These are phyloP conservation scores for Callipepla squamata DNA, from an alignment of 2,113 vertebrate genomes.

Conservation along the genomic window DNA sequence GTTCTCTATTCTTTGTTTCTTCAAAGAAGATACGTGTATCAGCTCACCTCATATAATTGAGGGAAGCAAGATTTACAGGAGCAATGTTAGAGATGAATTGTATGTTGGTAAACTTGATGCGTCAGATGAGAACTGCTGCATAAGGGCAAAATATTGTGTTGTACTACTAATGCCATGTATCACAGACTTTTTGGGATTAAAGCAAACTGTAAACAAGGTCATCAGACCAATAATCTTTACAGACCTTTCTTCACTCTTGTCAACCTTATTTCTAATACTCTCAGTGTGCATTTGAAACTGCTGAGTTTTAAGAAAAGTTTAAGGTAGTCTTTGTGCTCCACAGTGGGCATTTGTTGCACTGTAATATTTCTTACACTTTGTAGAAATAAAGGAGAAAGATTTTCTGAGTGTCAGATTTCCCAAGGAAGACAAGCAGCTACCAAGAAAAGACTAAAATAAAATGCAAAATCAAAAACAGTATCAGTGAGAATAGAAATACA, in stretches of 20 bases:
- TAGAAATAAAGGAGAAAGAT: constrained; percentile 1
- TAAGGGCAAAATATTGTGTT: constrained; percentile 19
- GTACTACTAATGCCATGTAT: neutral
- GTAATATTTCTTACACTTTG: neutral
- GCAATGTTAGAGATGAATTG: constrained; percentile 4
- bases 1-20: neutral
- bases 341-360: neutral
- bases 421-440: neutral
- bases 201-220: constrained; percentile 55
- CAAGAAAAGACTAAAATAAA: neutral
- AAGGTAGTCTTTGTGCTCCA: neutral
- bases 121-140: constrained; percentile 34
- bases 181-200: neutral
- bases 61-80: constrained; percentile 22
- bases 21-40: neutral
- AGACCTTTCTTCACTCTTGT: constrained; percentile 41
- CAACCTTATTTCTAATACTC: constrained; percentile 26
- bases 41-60: constrained; percentile 2
- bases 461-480: neutral
- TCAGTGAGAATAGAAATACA: neutral
- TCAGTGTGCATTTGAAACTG: neutral
- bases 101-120: constrained; percentile 31
- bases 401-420: neutral
- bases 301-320: constrained; percentile 37
- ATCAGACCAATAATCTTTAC: constrained; percentile 40